Evolutionary conservation across 30 jellyfish, hydroid and myxozoan genomes (phyloP), one percentile per base, ranked within the genome.

Genomic region (Aurelia sp.): DNA sequence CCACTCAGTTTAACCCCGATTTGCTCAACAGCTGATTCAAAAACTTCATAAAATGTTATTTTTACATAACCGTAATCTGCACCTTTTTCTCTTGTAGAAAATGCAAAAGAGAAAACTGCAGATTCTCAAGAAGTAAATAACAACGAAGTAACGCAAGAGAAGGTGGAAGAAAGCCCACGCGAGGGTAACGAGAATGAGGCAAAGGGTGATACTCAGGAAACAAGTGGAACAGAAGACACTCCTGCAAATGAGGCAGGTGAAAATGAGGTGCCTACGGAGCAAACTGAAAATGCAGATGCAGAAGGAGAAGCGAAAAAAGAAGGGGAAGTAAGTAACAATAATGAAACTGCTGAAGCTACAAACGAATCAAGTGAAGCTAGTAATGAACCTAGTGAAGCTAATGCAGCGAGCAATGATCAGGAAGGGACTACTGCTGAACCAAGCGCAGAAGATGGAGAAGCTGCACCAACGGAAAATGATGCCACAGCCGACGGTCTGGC

Each of bases 361-460:
- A 58, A 58, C 4, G 23, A 20, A 17, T 5, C 21, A 5, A 13
- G 9, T 4, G 67, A 20, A 58, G 67, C 50, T 44, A 44, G 8
- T 44, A 44, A 44, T 5, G 55, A 44, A 44, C 15, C 55, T 10
- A 44, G 33, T 18, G 69, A 52, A 13, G 57, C 17, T 17, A 71
- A 48, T 73, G 84, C 30, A 13, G 31, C 72, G 27, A 59, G 13
- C 7, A 15, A 59, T 59, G 59, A 66, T 7, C 70, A 47, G 20
- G 71, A 17, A 13, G 71, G 22, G 27, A 50, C 81, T 10, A n/a
- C 18, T 50, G 72, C 23, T 73, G 84, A n/a, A 59, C 11, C 69
- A 59, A 59, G 13, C 13, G 69, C 35, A 2, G 69, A 59, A 12
- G 69, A 30, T 59, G 69, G 33, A 18, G 69, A 59, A 59, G 33